phyloP scores from a whole-genome alignment of 2,888 invertebrate species.

The Mantis religiosa region DNA sequence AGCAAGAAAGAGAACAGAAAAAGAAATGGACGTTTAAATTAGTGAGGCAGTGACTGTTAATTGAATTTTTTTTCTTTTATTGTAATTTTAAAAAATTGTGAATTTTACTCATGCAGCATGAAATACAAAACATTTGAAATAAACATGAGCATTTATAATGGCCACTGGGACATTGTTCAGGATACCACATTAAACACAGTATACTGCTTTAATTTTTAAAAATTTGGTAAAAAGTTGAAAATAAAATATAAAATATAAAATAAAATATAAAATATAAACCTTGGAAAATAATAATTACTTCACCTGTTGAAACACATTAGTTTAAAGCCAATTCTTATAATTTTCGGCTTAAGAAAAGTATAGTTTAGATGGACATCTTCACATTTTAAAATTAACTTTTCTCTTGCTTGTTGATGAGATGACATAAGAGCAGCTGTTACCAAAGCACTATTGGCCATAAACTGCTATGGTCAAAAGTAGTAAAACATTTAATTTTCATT shows the following conservation, averaged over 20 bases:
- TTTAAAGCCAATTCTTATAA: neutral
- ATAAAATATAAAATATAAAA: too few relatives aligned
- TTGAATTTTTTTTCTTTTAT: neutral
- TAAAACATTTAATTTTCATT: too few relatives aligned
- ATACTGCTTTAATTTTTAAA: neutral
- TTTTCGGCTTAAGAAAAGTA: too few relatives aligned
- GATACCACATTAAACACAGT: neutral
- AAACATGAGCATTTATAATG: neutral
- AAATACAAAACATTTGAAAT: neutral
- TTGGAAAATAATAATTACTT: neutral
- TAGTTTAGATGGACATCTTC: too few relatives aligned
- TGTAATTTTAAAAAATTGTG: neutral
- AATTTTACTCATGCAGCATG: neutral
- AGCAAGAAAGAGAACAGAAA: conserved; percentile 26
- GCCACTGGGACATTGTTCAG: neutral
- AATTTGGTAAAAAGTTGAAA: too few relatives aligned
- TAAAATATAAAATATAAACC: too few relatives aligned
- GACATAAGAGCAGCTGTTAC: too few relatives aligned
- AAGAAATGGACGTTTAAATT: conserved; percentile 6
- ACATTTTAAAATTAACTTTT: too few relatives aligned
- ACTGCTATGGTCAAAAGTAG: too few relatives aligned
- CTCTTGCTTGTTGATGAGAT: too few relatives aligned
- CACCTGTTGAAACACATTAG: neutral
- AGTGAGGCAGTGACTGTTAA: neutral
- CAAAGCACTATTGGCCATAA: too few relatives aligned